Percentiles rank a stretch among this genome's conserved stretches.
Conservation (phyloP, 2,888 invertebrate species). For the Aspidiotus destructor region DNA sequence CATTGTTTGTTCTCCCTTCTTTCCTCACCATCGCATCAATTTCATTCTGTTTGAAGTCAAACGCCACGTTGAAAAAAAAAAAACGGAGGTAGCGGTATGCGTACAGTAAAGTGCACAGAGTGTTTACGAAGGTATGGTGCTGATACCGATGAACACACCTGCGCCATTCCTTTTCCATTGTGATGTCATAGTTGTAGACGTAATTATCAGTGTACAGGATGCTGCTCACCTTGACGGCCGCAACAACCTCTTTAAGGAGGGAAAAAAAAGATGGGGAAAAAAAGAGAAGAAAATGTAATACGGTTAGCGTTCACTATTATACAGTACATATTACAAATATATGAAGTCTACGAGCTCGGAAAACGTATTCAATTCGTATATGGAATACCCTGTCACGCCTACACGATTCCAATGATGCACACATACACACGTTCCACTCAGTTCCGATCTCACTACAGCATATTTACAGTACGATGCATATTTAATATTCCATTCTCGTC, state of each 20-base stretch:
- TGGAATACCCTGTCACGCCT: background rate
- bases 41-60: too few relatives aligned
- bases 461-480: background rate
- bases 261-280: constrained; percentile 10
- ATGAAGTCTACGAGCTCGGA: background rate
- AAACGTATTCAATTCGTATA: background rate
- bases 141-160: constrained; percentile 10
- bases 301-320: constrained; percentile 15
- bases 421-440: background rate
- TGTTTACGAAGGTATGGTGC: too few relatives aligned
- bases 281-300: constrained; percentile 4
- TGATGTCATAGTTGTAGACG: constrained; percentile 31
- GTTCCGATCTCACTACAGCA: too few relatives aligned
- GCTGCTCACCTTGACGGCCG: constrained; percentile 31
- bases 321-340: background rate
- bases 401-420: background rate
- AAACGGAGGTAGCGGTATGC: too few relatives aligned
- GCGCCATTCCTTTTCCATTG: constrained; percentile 26
- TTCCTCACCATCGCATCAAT: too few relatives aligned
- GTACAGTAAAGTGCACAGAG: too few relatives aligned
- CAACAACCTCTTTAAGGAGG: constrained; percentile 21
- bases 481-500: background rate
- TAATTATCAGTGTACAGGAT: constrained; percentile 29
- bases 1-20: too few relatives aligned
- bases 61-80: too few relatives aligned